A percentile compares a stretch with the other conserved stretches of the same genome.
phyloP scores from a whole-genome alignment of 2,888 invertebrate species.

The Plagodis dolabraria region DNA sequence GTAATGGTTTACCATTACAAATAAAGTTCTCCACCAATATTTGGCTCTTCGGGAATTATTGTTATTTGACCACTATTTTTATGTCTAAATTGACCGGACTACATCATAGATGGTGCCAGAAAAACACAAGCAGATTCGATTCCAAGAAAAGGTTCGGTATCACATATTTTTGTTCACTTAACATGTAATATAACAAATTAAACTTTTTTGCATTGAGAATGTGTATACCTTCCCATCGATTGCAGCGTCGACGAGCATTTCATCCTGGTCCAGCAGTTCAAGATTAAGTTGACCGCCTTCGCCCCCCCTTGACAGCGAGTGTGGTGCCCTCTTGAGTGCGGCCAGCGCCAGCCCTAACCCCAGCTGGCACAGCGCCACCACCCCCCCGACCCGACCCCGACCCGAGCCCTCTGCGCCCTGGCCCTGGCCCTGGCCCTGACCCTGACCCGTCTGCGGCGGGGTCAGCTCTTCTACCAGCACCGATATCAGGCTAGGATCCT shows the following conservation, averaged over 20 bases:
- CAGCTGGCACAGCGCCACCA: constrained; percentile 67
- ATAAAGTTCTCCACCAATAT: too few species aligned
- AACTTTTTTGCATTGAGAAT: not conserved
- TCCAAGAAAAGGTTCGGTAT: too few species aligned
- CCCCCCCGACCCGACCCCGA: constrained; percentile 50
- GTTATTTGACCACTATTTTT: too few species aligned
- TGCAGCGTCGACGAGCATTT: constrained; percentile 91
- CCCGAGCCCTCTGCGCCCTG: not conserved
- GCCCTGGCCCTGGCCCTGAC: constrained; percentile 18
- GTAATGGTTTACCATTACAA: too few species aligned
- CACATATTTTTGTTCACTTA: not conserved
- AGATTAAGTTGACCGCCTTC: constrained; percentile 43
- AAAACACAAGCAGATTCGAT: too few species aligned
- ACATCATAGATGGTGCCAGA: too few species aligned
- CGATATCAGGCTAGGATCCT: constrained; percentile 84
- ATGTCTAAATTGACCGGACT: too few species aligned
- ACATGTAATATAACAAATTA: not conserved
- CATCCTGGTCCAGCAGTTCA: constrained; percentile 89
- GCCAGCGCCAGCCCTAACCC: constrained; percentile 68
- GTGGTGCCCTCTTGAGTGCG: constrained; percentile 73
- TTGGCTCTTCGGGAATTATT: too few species aligned
- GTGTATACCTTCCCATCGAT: constrained; percentile 86
- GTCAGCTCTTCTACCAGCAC: constrained; percentile 80
- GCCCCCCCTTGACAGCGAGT: constrained; percentile 54
- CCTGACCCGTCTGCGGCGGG: constrained; percentile 46